Base-by-base conservation (phyloP, 2,797 vertebrate genomes). In the Thripadectes ignobilis region DNA sequence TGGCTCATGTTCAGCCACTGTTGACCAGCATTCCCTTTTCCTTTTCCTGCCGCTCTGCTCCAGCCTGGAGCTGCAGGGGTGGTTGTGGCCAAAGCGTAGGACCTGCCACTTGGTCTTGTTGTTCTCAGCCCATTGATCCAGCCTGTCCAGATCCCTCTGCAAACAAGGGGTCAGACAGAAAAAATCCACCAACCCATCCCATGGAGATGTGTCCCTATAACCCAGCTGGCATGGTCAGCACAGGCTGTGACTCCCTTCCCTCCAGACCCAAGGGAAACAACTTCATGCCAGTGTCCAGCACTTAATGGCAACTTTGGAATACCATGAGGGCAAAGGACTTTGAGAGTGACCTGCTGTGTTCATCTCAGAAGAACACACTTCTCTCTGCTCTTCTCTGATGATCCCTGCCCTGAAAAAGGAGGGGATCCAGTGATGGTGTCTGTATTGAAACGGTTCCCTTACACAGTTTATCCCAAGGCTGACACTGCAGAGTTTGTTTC, bases 51-150 rank as follows among this genome's bases (percentile, higher is more conserved):
- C 3, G 2, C 24, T 38, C 27, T 45, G 17, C 24, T 43, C 23
- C 29, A 21, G 23, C 6, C 0, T 30, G 52, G 10, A 3, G 7
- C 72, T 15, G 21, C 55, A 14, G 26, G 20, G 1, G 15, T 18
- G 45, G 49, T 11, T 51, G 65, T 51, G 72, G 21, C 65, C 51
- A 6, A 30, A 30, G 51, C 7, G 14, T 66, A 58, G 72, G 21
- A 10, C 45, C 22, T 30, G 9, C 29, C 8, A 0, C 12, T 39
- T n/a, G 65, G 9, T 34, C 29, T 26, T 19, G 17, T 30, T 51
- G 45, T 7, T 51, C n/a, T 19, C 1, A 0, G 62, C 3, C 2
- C n/a, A 36, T 16, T 1, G 0, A 23, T 32, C 20, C 45, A 30
- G 38, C 57, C 65, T 30, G 20, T n/a, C 27, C 57, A 39, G 51